A percentile compares a stretch with the other conserved stretches of the same genome.
phyloP scores from a whole-genome alignment of 2,113 vertebrate genomes.

The Hystrix cristata region DNA sequence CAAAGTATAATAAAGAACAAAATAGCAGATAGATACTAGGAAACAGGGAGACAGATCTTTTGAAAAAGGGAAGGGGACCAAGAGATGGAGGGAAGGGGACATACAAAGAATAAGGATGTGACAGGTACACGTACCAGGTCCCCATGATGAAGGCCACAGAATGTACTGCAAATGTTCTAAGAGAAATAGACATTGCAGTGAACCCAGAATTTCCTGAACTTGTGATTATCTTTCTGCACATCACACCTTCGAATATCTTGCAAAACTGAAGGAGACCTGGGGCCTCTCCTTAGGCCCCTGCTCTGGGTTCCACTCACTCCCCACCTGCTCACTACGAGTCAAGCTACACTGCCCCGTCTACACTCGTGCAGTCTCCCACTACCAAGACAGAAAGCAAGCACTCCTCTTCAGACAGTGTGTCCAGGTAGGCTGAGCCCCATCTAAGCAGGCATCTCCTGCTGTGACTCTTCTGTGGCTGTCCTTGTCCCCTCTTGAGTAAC shows the following conservation, averaged over 20 bases:
- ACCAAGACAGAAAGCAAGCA: not conserved
- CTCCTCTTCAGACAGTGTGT: accelerated
- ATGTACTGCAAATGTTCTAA: not conserved
- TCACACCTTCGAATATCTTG: not conserved
- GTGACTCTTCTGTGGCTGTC: not conserved
- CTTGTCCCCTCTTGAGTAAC: accelerated
- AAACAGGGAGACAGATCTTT: not conserved
- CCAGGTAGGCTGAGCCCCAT: not conserved
- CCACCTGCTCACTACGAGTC: not conserved
- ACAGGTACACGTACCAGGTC: not conserved
- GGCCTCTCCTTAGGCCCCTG: no score
- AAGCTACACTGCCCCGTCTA: accelerated
- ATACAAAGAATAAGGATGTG: not conserved
- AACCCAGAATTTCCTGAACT: not conserved
- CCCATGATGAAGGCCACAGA: not conserved
- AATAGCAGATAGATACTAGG: not conserved
- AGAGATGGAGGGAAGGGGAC: not conserved
- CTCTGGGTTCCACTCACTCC: not conserved
- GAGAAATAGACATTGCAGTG: not conserved
- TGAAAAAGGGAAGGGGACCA: not conserved
- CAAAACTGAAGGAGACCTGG: accelerated
- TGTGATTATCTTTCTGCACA: accelerated
- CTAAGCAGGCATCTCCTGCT: not conserved
- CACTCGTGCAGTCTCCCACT: accelerated
- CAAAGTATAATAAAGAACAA: not conserved